Base-by-base conservation (phyloP, 2,797 vertebrate genomes). In the Etheostoma perlongum region DNA sequence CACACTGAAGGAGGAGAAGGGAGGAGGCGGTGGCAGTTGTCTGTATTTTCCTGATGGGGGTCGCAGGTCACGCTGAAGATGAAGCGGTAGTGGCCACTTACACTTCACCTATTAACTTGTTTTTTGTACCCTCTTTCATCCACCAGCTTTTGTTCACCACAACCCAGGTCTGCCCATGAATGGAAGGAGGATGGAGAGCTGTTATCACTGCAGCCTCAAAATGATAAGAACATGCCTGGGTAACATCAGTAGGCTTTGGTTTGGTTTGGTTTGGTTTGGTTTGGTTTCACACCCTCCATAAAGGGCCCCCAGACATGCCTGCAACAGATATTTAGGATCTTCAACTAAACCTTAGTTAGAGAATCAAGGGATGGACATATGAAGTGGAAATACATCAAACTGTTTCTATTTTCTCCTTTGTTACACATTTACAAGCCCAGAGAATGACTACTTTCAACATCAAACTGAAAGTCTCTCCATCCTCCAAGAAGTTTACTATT, bases 1-100 rank as follows among this genome's bases (percentile, higher is more conserved):
- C 44, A 12, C 47, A 47, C 42, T 71, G 62, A 23, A 53, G 73
- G 72, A 88, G 73, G 79, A 84, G 84, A 76, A 62, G 74, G 76
- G 15, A 58, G 57, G 67, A 63, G 73, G 76, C 33, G 67, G 59
- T n/a, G n/a, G 73, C 13, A 1, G 60, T 42, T 44, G 10, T 11
- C 3, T 40, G 48, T 67, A 47, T 60, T 70, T 77, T 77, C 72
- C 84, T 85, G 61, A 70, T 9, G 21, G 65, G n/a, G 21, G 25
- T 47, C 2, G 12, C n/a, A 25, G 53, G 61, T 72, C 71, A 53
- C 10, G 21, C 67, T 54, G 51, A 40, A 27, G 64, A 62, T 25
- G 53, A 59, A 14, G 33, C 16, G n/a, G 54, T 68, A 47, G 47
- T 14, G 30, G 48, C 51, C 54, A 36, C 18, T 54, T 33, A 71